Evolutionary conservation across 2,888 invertebrate species (phyloP), one percentile per base, ranked within the genome.

Genomic region (Pantelozetes paolii): DNA sequence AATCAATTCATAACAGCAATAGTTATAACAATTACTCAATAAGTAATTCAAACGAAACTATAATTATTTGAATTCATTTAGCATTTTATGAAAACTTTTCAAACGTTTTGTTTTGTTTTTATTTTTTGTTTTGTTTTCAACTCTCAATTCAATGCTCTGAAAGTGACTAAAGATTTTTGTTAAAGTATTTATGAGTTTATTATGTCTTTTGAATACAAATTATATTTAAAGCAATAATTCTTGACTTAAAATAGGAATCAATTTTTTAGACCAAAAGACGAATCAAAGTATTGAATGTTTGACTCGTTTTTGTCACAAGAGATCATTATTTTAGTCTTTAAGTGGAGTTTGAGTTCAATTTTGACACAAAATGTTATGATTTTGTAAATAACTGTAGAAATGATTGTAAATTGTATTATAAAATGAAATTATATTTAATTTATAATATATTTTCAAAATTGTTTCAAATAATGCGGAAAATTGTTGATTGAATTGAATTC

Each of bases 1-100:
- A 77, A 30, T 76, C 76, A 1, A 71, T 74, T 42, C 48, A 69
- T 13, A 73, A 76, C 18, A 42, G 75, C 26, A 72, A 32, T 30
- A 64, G 36, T 40, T 36, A 30, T 40, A 13, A 64, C 13, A 32
- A 13, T 11, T 50, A 11, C n/a, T 20, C 32, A n/a, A 40, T n/a
- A 32, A n/a, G 20, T 50, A 50, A 20, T 36, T 30, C 18, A 15
- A 64, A 64, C 64, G 64, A 64, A 64, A 64, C 64, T 5, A 64
- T 64, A 18, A 64, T 64, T 64, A 64, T 64, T n/a, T 64, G 36
- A n/a, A 64, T 64, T 64, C 18, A 9, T 50, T 50, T 20, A 50
- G 3, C 5, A 18, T 50, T 18, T 36, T 9, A 36, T 9, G 9
- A 36, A 36, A 36, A 8, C 9, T 5, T 36, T 36, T 36, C 36